A percentile compares a stretch with the other conserved stretches of the same genome.
Conservation (phyloP, 2,888 invertebrate genomes). For the Heliconius erato region DNA sequence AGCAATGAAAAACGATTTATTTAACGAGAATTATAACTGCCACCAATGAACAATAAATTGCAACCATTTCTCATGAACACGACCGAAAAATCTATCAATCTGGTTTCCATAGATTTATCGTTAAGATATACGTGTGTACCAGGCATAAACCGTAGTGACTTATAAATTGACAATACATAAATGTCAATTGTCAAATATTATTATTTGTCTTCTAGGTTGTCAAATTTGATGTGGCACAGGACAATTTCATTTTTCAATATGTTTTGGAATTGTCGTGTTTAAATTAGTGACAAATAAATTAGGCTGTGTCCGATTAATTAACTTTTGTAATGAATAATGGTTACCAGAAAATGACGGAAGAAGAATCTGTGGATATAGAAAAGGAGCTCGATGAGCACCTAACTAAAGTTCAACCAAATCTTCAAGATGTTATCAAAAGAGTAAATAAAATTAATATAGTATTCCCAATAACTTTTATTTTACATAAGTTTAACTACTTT, state of each 20-base stretch:
- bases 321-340: constrained; percentile 41
- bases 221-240: constrained; percentile 39
- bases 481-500: not conserved
- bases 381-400: constrained; percentile 81
- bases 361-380: constrained; percentile 66
- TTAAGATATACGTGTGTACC: too few species aligned
- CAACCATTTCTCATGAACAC: too few species aligned
- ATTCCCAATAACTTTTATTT: not conserved
- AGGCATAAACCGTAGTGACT: not conserved
- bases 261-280: constrained; percentile 42
- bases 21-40: too few species aligned
- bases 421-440: constrained; percentile 87
- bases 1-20: too few species aligned
- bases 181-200: constrained; percentile 2
- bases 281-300: constrained; percentile 14
- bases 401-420: constrained; percentile 82
- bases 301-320: constrained; percentile 7
- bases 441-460: constrained; percentile 70
- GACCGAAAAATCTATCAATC: too few species aligned
- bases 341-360: constrained; percentile 46
- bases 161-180: not conserved
- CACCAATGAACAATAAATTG: too few species aligned
- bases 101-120: too few species aligned
- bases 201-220: constrained; percentile 10
- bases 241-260: constrained; percentile 44